A percentile compares a stretch with the other conserved stretches of the same genome.
Evolutionary conservation across 2,113 vertebrate species (phyloP).

Genomic region (Scortum barcoo): DNA sequence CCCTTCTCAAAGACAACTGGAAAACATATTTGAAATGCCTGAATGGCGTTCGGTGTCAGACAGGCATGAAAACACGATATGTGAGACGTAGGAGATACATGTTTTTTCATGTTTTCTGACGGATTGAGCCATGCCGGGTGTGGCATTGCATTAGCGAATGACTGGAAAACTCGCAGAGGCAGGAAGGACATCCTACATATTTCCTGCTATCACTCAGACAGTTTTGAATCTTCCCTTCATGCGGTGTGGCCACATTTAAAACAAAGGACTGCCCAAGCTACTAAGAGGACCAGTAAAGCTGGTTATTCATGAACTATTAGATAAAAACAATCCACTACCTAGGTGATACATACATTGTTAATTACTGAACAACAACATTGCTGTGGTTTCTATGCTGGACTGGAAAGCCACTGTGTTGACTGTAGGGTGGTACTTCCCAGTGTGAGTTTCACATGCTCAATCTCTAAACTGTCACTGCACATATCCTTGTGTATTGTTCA

Average conservation of each 20-base stretch:
- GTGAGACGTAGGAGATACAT: neutral
- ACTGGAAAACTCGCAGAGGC: neutral
- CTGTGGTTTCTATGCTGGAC: neutral
- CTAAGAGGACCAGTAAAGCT: neutral
- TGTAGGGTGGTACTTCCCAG: neutral
- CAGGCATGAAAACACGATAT: neutral
- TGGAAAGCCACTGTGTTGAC: neutral
- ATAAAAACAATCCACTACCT: neutral
- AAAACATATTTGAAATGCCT: neutral
- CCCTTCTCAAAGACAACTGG: neutral
- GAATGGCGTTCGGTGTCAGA: neutral
- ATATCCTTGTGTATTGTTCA: neutral
- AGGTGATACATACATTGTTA: neutral
- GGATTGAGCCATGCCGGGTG: slow-evolving; percentile 3
- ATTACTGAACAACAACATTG: neutral
- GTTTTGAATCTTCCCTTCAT: neutral
- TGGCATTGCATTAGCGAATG: neutral
- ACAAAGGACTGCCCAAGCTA: neutral
- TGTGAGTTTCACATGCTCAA: neutral
- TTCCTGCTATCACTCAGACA: slow-evolving; percentile 7
- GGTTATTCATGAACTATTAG: neutral
- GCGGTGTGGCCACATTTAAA: neutral
- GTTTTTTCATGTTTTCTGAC: neutral
- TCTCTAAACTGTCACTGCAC: neutral
- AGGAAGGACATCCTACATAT: neutral